phyloP scores from a whole-genome alignment of 2,888 invertebrate species.

The Pachymerium ferrugineum region DNA sequence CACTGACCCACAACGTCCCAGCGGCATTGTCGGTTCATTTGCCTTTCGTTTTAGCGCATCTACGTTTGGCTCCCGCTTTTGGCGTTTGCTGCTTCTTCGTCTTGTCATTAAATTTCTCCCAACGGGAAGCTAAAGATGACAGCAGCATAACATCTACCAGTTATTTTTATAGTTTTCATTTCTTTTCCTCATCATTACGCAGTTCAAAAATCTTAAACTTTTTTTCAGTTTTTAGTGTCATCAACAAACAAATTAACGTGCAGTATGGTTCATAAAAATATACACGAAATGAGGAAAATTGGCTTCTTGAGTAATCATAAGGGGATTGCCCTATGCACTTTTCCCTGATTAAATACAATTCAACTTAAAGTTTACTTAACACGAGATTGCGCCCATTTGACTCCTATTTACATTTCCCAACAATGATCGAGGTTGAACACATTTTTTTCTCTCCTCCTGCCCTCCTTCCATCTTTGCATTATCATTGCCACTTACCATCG shows the following conservation, averaged over 20 bases:
- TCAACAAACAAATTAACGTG: background rate
- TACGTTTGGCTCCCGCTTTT: background rate
- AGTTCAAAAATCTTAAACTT: background rate
- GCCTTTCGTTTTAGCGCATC: background rate
- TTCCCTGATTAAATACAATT: background rate
- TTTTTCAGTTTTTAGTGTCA: background rate
- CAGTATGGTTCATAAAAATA: background rate
- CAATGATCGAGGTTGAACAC: background rate
- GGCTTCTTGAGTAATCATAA: background rate
- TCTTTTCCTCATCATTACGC: background rate
- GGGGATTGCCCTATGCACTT: background rate
- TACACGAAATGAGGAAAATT: background rate
- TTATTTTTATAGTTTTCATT: background rate
- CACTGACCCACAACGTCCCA: constrained; percentile 12
- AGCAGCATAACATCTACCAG: background rate
- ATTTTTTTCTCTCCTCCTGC: background rate
- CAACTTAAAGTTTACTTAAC: background rate
- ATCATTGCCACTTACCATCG: background rate
- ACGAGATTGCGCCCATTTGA: background rate
- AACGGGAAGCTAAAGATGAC: background rate
- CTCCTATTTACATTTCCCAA: background rate
- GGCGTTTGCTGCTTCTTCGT: background rate
- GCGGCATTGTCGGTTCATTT: background rate
- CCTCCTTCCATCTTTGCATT: background rate
- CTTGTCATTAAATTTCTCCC: constrained; percentile 14